Evolutionary conservation across 2,888 invertebrate species (phyloP), one percentile per base, ranked within the genome.

Genomic region (Pseudeuparius sepicola): DNA sequence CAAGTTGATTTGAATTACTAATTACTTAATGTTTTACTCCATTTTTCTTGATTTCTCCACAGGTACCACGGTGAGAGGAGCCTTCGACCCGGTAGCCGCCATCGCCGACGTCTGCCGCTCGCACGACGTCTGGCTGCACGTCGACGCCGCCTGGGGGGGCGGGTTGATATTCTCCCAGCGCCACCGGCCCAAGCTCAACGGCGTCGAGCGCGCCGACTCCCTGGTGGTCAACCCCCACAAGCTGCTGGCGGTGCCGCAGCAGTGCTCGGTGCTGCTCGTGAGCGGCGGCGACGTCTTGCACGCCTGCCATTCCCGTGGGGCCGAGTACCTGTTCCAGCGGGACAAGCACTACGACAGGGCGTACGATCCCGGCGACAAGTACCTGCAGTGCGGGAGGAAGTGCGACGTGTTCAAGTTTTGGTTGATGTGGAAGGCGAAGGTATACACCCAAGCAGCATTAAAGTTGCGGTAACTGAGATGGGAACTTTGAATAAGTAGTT

Each of bases 81-180:
- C 97, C 1, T 97, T 93, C 62, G 97, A 98, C 68, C 92, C 94
- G 0, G 78, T 98, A 44, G 67, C 75, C 41, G 83, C 84, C 46
- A 85, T 97, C 48, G 94, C 96, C 0, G 93, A 96, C 61, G 83
- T 98, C 57, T 96, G 96, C 64, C 76, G 92, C 63, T 85, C 85
- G 53, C 83, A 96, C 64, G 78, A 82, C 47, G 70, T 94, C 60
- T 98, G 97, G 97, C 74, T 98, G 56, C 97, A 98, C 55, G 70
- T 73, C 6, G 75, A 75, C 51, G 70, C 68, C 4, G 70, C 70
- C 2, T 73, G 72, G 70, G 75, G 73, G 30, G 73, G 73, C 10
- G 68, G 70, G 6, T 56, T 68, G n/a, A 58, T 74, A 34, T 64
- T 74, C 46, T 73, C 72, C 4, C 59, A 60, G 31, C 67, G 60